Percentiles rank a stretch among this genome's conserved stretches.
These are phyloP conservation scores for Nesoenas mayeri DNA, from an alignment of 2,113 vertebrate species.

Conservation along the genomic window DNA sequence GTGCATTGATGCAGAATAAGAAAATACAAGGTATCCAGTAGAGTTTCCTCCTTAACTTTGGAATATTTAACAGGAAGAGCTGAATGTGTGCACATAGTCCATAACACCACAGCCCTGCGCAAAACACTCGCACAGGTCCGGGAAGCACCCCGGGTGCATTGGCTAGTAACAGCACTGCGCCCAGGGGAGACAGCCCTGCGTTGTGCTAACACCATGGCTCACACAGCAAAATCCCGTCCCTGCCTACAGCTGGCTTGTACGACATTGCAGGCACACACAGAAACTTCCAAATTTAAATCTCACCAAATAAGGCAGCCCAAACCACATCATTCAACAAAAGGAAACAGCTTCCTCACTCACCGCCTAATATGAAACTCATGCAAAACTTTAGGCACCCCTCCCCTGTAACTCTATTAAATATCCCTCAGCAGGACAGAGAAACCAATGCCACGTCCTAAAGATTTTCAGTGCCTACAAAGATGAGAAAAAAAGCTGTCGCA, in stretches of 20 bases:
- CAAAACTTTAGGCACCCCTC: neutral
- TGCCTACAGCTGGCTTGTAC: rapidly evolving
- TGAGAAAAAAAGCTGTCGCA: neutral
- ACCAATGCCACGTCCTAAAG: neutral
- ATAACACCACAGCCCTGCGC: neutral
- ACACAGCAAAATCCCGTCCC: rapidly evolving
- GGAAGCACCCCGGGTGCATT: rapidly evolving
- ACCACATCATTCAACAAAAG: neutral
- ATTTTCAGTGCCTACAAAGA: neutral
- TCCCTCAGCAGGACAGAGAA: neutral
- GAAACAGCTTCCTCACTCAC: neutral
- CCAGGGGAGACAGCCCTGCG: neutral
- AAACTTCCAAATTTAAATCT: neutral
- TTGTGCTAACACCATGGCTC: neutral
- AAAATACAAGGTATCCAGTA: neutral
- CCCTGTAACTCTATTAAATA: rapidly evolving
- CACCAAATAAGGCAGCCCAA: neutral
- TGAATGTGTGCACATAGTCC: neutral
- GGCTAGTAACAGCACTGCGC: neutral
- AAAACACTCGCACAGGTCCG: neutral
- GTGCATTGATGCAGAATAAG: neutral
- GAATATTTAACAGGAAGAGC: neutral
- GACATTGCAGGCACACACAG: neutral
- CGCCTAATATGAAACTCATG: neutral
- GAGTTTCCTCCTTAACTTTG: neutral